Conservation (phyloP, 2,797 vertebrate species). For the Epinephelus awoara region DNA sequence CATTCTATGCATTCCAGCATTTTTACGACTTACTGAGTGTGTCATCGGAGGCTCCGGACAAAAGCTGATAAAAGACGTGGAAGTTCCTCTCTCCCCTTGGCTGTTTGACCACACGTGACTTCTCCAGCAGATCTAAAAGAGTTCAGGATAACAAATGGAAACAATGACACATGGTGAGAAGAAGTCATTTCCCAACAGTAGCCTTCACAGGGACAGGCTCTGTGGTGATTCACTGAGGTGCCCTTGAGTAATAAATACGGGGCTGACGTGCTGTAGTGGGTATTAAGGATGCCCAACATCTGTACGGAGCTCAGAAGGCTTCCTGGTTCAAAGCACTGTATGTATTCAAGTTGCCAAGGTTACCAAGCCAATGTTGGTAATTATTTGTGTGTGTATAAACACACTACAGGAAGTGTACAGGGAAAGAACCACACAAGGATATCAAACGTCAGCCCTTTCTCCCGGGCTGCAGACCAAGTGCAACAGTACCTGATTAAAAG, state of each 20-base stretch:
- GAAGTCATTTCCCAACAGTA: constrained; percentile 13
- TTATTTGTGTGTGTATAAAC: constrained; percentile 46
- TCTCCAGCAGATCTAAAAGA: constrained; percentile 94
- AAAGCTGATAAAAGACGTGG: constrained; percentile 97
- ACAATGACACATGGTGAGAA: constrained; percentile 41
- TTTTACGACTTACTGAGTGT: constrained; percentile 90
- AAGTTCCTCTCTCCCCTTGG: constrained; percentile 98
- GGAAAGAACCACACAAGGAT: constrained; percentile 44
- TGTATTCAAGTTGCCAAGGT: constrained; percentile 58
- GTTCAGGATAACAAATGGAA: constrained; percentile 45
- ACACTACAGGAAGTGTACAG: constrained; percentile 61
- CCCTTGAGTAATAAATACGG: constrained; percentile 2
- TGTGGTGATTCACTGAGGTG: constrained; percentile 11
- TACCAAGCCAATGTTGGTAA: constrained; percentile 44
- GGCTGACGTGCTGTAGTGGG: not conserved
- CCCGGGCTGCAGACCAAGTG: constrained; percentile 58
- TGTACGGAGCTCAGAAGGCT: constrained; percentile 23
- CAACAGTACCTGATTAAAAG: constrained; percentile 74
- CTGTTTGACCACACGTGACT: constrained; percentile 98
- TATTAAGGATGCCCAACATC: constrained; percentile 5
- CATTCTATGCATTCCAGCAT: constrained; percentile 8
- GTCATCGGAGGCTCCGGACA: constrained; percentile 95
- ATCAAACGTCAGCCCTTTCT: constrained; percentile 64
- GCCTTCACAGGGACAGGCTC: constrained; percentile 11
- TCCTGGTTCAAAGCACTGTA: constrained; percentile 27